phyloP scores from a whole-genome alignment of 1,140 invertebrate species.

The Rhynchophorus ferrugineus region DNA sequence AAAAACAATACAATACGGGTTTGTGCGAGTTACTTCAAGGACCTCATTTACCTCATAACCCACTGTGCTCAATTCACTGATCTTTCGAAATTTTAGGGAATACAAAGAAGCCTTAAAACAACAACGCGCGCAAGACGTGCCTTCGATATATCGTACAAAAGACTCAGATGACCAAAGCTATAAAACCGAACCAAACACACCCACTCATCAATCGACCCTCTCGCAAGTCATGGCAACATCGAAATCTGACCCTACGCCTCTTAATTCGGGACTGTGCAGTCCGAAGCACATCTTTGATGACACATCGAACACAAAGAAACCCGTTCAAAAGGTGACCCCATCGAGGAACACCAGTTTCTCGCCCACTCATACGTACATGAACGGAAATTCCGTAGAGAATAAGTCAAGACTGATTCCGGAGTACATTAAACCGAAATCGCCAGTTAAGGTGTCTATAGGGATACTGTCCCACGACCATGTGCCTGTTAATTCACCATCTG shows the following conservation, averaged over 20 bases:
- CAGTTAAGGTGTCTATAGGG: constrained; percentile 47
- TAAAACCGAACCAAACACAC: constrained; percentile 41
- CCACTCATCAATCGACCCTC: constrained; percentile 35
- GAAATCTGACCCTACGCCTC: constrained; percentile 39
- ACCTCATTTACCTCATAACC: too few relatives aligned
- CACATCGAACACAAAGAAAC: constrained; percentile 38
- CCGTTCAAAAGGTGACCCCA: constrained; percentile 53
- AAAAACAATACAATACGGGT: too few relatives aligned
- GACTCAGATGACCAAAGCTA: constrained; percentile 41
- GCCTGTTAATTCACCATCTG: constrained; percentile 23
- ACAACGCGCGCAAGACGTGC: constrained; percentile 67
- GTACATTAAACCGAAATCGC: constrained; percentile 66
- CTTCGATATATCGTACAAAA: constrained; percentile 60
- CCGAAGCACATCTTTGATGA: constrained; percentile 39
- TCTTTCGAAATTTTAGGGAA: constrained; percentile 65
- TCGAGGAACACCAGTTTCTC: constrained; percentile 42
- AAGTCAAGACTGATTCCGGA: constrained; percentile 31
- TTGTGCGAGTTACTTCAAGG: too few relatives aligned
- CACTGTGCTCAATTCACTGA: too few relatives aligned
- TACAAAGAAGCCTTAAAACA: constrained; percentile 82
- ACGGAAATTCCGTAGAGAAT: constrained; percentile 13
- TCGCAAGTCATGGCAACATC: constrained; percentile 36
- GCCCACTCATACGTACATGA: constrained; percentile 16
- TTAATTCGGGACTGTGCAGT: constrained; percentile 37
- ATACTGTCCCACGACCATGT: constrained; percentile 48